Evolutionary conservation across 2,888 invertebrate genomes (phyloP), one percentile per base, ranked within the genome.

Genomic region (Orthosia cruda): DNA sequence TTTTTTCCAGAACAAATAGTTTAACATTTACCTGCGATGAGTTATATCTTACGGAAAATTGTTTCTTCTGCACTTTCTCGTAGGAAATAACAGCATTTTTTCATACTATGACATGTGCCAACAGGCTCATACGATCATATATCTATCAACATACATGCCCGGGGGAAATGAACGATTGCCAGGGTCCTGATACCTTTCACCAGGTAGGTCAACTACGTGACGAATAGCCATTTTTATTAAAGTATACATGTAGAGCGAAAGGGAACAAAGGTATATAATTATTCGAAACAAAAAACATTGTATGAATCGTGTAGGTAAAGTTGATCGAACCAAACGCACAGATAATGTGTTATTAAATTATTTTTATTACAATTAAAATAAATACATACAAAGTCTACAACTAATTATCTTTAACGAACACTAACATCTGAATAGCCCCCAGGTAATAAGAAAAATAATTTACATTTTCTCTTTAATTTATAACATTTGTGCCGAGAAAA

Each of bases 361-460:
- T 32, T 71, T 77, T 82, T 82, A 80, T 80, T 73, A 76, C 64
- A 74, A 63, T 84, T 71, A 76, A 61, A 82, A 84, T 85, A 85
- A 77, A 81, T 84, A 87, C 76, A 81, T 83, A 72, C 66, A 71
- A 72, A 77, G 18, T 78, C 73, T 77, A 86, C 65, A 70, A 68
- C 83, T 82, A 84, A 13, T 66, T 73, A 81, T 58, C 52, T 72
- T 81, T 74, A 74, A 81, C 64, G 45, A 78, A 73, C 70, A 68
- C 78, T 80, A 77, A 77, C 73, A 77, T 72, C 54, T 73, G 57
- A 68, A 80, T 87, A 75, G 57, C 71, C 80, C 78, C 70, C 83
- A 78, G 79, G 58, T 77, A 72, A 79, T 76, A 81, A 52, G 62
- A n/a, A 78, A 66, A 82, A 84, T 84, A 86, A 84, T 82, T 84